Evolutionary conservation across 2,888 invertebrate genomes (phyloP).

Genomic region (Aspidiotus destructor): DNA sequence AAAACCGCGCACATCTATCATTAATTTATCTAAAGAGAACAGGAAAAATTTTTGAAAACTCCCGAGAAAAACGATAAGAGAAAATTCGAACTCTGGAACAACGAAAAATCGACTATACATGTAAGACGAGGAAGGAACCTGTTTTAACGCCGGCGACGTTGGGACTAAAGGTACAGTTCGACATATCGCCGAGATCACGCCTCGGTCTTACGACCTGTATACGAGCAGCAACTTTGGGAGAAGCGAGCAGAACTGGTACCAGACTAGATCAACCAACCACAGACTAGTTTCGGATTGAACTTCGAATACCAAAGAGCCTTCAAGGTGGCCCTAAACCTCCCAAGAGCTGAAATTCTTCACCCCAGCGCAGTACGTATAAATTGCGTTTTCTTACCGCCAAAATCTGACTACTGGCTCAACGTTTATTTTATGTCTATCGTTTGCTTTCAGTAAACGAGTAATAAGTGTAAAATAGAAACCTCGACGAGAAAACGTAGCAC

Average conservation of each 20-base stretch:
- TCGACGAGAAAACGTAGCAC: too few relatives aligned
- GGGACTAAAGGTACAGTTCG: slow-evolving; percentile 7
- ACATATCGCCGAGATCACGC: slow-evolving; percentile 23
- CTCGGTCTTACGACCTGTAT: slow-evolving; percentile 16
- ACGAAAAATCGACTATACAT: slow-evolving; percentile 7
- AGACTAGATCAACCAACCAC: slow-evolving; percentile 25
- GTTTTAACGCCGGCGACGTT: slow-evolving; percentile 24
- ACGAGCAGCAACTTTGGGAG: slow-evolving; percentile 20
- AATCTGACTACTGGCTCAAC: background rate
- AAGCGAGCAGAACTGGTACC: slow-evolving; percentile 25
- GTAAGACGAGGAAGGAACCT: slow-evolving; percentile 6
- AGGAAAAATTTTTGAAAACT: background rate
- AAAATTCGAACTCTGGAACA: slow-evolving; percentile 7
- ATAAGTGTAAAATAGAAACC: too few relatives aligned
- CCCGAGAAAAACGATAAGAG: background rate
- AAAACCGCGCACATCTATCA: slow-evolving; percentile 3
- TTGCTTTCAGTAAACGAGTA: too few relatives aligned
- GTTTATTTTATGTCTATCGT: too few relatives aligned
- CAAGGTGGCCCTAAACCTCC: slow-evolving; percentile 32
- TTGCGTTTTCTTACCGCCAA: background rate
- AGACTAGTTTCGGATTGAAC: slow-evolving; percentile 28
- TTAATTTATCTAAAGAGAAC: background rate
- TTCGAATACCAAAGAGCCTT: slow-evolving; percentile 29
- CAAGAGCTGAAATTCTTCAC: slow-evolving; percentile 21
- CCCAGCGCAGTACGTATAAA: background rate